Evolutionary conservation across 1,140 invertebrate genomes (phyloP), one percentile per base, ranked within the genome.

Genomic region (Ephestia elutella): DNA sequence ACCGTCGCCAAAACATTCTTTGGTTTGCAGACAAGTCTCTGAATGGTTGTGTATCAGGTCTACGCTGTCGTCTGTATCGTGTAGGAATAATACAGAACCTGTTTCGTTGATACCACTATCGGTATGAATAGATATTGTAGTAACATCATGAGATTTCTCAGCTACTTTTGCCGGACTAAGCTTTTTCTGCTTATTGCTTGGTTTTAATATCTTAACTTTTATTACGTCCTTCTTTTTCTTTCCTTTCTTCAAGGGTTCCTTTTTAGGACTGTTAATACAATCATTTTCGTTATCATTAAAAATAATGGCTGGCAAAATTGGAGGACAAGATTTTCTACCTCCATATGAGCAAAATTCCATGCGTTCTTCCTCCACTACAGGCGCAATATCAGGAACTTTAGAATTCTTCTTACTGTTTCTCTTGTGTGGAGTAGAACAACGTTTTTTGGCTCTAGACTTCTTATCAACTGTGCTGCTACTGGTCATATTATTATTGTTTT

Each of bases 21-120:
- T 68, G 0, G 74, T 71, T n/a, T 78, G 75, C 1, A 85, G 63
- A 55, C 86, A 88, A 0, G 83, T 84, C 35, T 88, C 86, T 0
- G 86, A 80, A 66, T 86, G 86, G 53, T 86, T 86, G 19, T 88
- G 83, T 60, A 87, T 85, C 0, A 86, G 68, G 54, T 85, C 79
- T 5, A 82, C 62, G 57, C 68, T 82, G 7, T 81, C 76, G 11
- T 82, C 63, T 0, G 57, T 35, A 17, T 53, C 65, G 7, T 68
- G 63, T 38, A 69, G 30, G 21, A 75, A 72, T 19, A 73, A 49
- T 57, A 59, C 66, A 0, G 73, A 71, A 53, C 68, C 71, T 0
- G 77, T 68, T 49, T 78, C 73, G 68, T 82, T 80, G 25, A 75
- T 78, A 17, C 71, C 72, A 65, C 68, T 77, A 21, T 78, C 72